Conservation (phyloP, 2,797 vertebrate species). For the Manis crassicaudata region DNA sequence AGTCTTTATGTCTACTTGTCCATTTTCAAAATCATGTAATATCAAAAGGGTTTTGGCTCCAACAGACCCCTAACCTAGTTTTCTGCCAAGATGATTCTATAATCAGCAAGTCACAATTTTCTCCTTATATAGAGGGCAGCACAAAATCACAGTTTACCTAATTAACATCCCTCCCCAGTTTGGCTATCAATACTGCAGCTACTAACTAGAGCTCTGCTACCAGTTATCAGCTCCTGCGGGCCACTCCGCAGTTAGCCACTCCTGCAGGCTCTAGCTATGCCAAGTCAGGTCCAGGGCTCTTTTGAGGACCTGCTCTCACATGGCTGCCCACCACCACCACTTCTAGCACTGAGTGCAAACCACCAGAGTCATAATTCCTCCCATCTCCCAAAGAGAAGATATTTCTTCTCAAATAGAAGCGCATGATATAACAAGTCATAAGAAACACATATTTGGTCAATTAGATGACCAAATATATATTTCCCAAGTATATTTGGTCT, state of each 20-base stretch:
- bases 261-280: background rate
- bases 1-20: background rate
- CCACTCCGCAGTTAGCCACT: background rate
- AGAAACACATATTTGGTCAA: no score
- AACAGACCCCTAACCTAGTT: background rate
- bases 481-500: no score
- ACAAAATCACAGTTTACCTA: constrained; percentile 52
- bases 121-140: background rate
- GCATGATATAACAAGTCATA: no score
- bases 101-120: constrained; percentile 45
- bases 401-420: background rate
- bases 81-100: constrained; percentile 45
- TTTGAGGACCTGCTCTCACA: background rate
- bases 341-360: background rate
- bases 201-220: constrained; percentile 37
- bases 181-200: constrained; percentile 4
- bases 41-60: background rate
- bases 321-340: background rate
- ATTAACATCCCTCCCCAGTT: constrained; percentile 39
- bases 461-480: no score
- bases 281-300: background rate
- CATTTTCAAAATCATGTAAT: background rate
- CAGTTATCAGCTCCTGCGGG: background rate
- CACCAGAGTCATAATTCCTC: background rate
- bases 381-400: background rate